Base-by-base conservation (phyloP, 2,113 vertebrate genomes). In the Riparia riparia region DNA sequence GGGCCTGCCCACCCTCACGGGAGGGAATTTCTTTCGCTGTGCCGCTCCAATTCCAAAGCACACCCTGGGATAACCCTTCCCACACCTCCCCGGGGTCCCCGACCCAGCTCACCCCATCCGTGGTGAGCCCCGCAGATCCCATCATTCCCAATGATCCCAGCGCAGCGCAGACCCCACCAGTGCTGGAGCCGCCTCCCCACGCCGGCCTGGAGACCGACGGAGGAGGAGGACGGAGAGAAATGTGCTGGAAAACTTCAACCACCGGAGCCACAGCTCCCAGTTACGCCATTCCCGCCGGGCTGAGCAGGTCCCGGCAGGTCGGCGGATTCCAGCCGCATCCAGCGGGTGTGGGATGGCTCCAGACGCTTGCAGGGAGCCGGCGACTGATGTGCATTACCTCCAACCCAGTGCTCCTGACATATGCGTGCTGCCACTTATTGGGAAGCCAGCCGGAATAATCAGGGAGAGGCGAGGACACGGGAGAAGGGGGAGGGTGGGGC, bases 361-460 rank as follows among this genome's bases (percentile, higher is more conserved):
- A 26, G 82, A 19, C 20, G 9, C 54, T 50, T 9, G 41, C 50
- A 41, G 4, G 0, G 73, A 58, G 66, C 41, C 0, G 1, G 49
- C 69, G 82, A 21, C 66, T 85, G 95, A 87, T 93, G 82, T 16
- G 42, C 54, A 28, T 93, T 91, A 68, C 90, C n/a, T 58, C 56
- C 74, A 42, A 65, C 0, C 86, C 84, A 42, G 1, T n/a, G 86
- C 91, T 63, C 87, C 49, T 54, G 87, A 66, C 70, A 50, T 47
- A 29, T 7, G 45, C 0, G 4, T 10, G 25, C 76, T 42, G 76
- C 41, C 12, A 26, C 42, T 65, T 6, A 12, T 12, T 21, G 61
- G 90, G 90, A 80, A 92, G 71, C 74, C 81, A 31, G 22, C 57
- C 1, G 88, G 92, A 81, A 92, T 87, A 92, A 90, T 90, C 24